Evolutionary conservation across 37 sponge, comb jelly and placozoan genomes (phyloP).

Genomic region (Halisarca cf. caerulea): DNA sequence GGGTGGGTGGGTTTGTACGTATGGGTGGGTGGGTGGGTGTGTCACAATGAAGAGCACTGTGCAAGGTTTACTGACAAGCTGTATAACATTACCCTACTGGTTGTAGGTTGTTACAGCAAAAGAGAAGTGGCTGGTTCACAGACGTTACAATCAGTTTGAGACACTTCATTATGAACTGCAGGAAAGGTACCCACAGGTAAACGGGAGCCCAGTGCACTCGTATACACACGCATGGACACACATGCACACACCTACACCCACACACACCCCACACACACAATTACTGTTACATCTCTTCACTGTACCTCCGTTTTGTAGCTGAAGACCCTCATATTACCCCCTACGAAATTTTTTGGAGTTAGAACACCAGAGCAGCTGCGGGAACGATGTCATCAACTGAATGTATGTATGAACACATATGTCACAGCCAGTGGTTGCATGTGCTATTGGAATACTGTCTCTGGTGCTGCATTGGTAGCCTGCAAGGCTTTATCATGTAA

Average conservation of each 20-base stretch:
- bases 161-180: conserved; percentile 43
- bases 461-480: no score
- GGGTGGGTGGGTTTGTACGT: no score
- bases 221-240: no score
- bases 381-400: conserved; percentile 41
- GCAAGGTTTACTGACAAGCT: no score
- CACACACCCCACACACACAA: conserved; percentile 10
- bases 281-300: not conserved
- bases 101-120: conserved; percentile 18
- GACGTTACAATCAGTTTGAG: conserved; percentile 51
- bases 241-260: not conserved
- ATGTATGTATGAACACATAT: conserved; percentile 64
- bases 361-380: conserved; percentile 42
- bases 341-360: conserved; percentile 60
- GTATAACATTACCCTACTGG: no score
- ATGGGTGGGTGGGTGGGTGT: no score
- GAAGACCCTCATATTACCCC: conserved; percentile 51
- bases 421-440: no score
- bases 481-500: no score
- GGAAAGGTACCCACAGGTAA: conserved; percentile 41
- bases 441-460: no score
- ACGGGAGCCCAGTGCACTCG: not conserved
- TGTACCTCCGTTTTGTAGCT: conserved; percentile 17
- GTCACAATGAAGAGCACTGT: no score
- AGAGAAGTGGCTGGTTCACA: conserved; percentile 51